Evolutionary conservation across 92 coral and sea anemone genomes (phyloP).

Genomic region (Epizoanthus fatuus): DNA sequence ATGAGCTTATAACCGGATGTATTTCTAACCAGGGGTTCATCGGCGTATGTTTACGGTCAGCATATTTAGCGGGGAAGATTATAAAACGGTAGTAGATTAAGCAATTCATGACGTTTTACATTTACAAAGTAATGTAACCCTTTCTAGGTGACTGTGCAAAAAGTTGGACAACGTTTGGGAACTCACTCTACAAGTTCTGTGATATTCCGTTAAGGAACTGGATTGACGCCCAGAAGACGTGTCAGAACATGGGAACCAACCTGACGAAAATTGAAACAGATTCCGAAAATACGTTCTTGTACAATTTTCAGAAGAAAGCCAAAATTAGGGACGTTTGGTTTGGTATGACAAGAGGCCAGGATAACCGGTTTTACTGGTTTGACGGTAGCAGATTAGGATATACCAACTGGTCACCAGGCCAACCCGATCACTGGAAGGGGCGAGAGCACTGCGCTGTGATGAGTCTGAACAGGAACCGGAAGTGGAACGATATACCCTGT

Average conservation of each 20-base stretch:
- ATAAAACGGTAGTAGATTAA: too few species aligned
- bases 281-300: slow-evolving; percentile 37
- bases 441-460: slow-evolving; percentile 23
- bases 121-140: too few species aligned
- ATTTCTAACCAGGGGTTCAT: too few species aligned
- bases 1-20: too few species aligned
- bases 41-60: too few species aligned
- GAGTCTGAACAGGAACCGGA: not conserved
- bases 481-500: slow-evolving; percentile 36
- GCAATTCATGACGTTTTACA: too few species aligned
- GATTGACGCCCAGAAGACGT: slow-evolving; percentile 31
- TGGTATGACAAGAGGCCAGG: slow-evolving; percentile 15
- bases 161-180: slow-evolving; percentile 6
- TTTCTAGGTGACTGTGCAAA: slow-evolving; percentile 10
- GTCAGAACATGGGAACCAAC: slow-evolving; percentile 35
- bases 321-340: slow-evolving; percentile 9
- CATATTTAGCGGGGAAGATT: too few species aligned
- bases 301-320: slow-evolving; percentile 24
- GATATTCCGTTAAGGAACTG: slow-evolving; percentile 19
- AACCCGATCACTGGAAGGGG: slow-evolving; percentile 14
- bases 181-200: slow-evolving; percentile 11
- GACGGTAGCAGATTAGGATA: slow-evolving; percentile 24
- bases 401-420: slow-evolving; percentile 12
- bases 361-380: slow-evolving; percentile 41
- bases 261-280: slow-evolving; percentile 27